These are phyloP conservation scores for Diarsia mendica DNA, from an alignment of 2,888 invertebrate genomes.

Conservation along the genomic window DNA sequence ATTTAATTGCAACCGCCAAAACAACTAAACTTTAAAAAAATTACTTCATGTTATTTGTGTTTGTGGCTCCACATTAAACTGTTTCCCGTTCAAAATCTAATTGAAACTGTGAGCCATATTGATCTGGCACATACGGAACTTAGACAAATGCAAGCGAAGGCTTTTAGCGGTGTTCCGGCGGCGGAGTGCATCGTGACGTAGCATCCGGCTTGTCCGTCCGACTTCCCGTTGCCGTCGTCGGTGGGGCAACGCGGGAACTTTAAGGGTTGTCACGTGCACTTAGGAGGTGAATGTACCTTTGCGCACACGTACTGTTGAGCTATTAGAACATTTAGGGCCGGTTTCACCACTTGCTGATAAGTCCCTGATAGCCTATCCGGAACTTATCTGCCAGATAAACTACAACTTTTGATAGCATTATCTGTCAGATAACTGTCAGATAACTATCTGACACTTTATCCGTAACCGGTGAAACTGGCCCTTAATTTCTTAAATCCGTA, in stretches of 20 bases:
- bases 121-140: constrained; percentile 72
- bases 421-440: too few species aligned
- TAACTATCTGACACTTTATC: too few species aligned
- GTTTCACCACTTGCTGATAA: too few species aligned
- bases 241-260: constrained; percentile 55
- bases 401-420: too few species aligned
- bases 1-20: not conserved
- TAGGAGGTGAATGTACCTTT: constrained; percentile 33
- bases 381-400: too few species aligned
- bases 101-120: constrained; percentile 61
- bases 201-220: constrained; percentile 75
- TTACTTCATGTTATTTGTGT: not conserved
- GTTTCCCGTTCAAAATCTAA: constrained; percentile 13
- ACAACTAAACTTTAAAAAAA: not conserved
- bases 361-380: too few species aligned
- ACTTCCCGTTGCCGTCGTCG: constrained; percentile 60
- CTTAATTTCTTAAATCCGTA: too few species aligned
- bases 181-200: constrained; percentile 82
- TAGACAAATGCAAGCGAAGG: constrained; percentile 83
- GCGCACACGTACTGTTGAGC: not conserved
- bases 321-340: too few species aligned
- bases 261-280: constrained; percentile 67
- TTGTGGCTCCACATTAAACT: not conserved
- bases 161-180: constrained; percentile 84
- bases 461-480: too few species aligned